A percentile compares a stretch with the other conserved stretches of the same genome.
phyloP scores from a whole-genome alignment of 1,140 invertebrate species.

The Rhyacophila brunnea region DNA sequence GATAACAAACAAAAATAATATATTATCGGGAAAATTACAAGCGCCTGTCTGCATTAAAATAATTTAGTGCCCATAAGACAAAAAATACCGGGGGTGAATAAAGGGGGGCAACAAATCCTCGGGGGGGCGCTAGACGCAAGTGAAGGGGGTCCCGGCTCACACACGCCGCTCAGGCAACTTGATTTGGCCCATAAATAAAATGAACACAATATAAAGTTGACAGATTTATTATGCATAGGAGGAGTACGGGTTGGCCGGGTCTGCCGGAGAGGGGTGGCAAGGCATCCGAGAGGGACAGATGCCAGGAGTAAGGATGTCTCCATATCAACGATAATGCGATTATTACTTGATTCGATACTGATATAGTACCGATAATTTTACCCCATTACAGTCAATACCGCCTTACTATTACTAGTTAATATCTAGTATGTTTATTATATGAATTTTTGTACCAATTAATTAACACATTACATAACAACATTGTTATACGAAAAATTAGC shows the following conservation, averaged over 20 bases:
- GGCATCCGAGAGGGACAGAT: conserved; percentile 2
- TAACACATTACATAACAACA: too few relatives aligned
- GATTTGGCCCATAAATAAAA: conserved; percentile 37
- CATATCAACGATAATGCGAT: too few relatives aligned
- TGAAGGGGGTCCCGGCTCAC: conserved; percentile 6
- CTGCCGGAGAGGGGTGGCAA: neutral
- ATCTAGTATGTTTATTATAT: too few relatives aligned
- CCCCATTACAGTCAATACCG: too few relatives aligned
- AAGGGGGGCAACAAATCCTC: conserved; percentile 11
- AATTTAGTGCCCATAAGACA: conserved; percentile 33
- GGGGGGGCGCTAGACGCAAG: neutral
- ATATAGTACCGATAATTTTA: too few relatives aligned
- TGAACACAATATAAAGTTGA: conserved; percentile 38
- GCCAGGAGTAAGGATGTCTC: neutral
- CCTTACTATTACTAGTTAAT: too few relatives aligned
- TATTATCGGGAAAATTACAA: conserved; percentile 5
- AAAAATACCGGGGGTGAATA: conserved; percentile 28
- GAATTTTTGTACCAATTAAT: too few relatives aligned
- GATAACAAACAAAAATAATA: neutral
- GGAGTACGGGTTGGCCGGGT: conserved; percentile 16
- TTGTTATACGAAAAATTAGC: too few relatives aligned
- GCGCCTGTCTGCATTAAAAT: conserved; percentile 14
- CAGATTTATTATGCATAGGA: conserved; percentile 36
- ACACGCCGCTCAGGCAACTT: conserved; percentile 34
- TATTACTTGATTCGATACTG: too few relatives aligned